Conservation (phyloP, 2,888 invertebrate genomes). For the Emmelina monodactyla region DNA sequence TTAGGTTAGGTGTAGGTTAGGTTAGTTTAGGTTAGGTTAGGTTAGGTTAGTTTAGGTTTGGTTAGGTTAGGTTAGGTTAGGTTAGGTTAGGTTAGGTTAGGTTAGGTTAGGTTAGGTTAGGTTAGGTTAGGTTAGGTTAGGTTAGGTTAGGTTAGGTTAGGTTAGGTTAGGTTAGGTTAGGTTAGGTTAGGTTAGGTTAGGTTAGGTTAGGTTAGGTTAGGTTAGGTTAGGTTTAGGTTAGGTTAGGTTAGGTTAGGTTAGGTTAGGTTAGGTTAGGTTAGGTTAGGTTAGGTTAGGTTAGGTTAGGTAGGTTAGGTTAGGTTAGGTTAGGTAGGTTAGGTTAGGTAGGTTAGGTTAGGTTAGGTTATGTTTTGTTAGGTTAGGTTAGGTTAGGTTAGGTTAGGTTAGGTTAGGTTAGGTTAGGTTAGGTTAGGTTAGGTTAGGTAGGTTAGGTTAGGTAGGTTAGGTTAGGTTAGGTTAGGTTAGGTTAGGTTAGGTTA, state of each 20-base stretch:
- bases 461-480: too few species aligned
- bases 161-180: conserved; percentile 18
- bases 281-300: conserved; percentile 13
- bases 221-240: conserved; percentile 16
- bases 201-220: conserved; percentile 16
- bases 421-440: conserved; percentile 9
- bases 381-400: conserved; percentile 9
- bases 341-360: too few species aligned
- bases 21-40: too few species aligned
- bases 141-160: conserved; percentile 18
- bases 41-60: too few species aligned
- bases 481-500: conserved; percentile 13
- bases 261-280: conserved; percentile 10
- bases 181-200: conserved; percentile 15
- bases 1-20: too few species aligned
- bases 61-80: conserved; percentile 21
- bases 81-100: conserved; percentile 20
- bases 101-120: conserved; percentile 22
- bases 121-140: conserved; percentile 21
- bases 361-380: too few species aligned
- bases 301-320: too few species aligned
- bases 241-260: conserved; percentile 14
- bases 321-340: too few species aligned
- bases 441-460: too few species aligned
- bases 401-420: conserved; percentile 8